A percentile compares a stretch with the other conserved stretches of the same genome.
Evolutionary conservation across 1,140 invertebrate species (phyloP).

Genomic region (Solenopsis invicta): DNA sequence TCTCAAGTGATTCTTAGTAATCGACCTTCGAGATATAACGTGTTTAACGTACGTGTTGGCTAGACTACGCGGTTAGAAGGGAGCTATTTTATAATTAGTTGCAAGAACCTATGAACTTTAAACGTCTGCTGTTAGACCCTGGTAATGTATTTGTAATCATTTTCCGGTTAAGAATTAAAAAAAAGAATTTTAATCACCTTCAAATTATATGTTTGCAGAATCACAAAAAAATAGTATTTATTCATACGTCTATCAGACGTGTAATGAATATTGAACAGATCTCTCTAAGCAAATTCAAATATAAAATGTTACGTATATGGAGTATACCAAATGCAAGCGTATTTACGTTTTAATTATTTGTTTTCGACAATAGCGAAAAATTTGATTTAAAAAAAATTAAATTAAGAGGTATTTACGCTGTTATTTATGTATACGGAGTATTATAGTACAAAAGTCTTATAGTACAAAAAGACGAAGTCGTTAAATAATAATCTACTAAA

Average conservation of each 20-base stretch:
- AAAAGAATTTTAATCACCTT: conserved; percentile 24
- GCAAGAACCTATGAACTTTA: conserved; percentile 63
- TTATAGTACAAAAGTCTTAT: background rate
- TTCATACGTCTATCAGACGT: background rate
- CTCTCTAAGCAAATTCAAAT: background rate
- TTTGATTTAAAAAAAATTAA: background rate
- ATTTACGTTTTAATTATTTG: conserved; percentile 15
- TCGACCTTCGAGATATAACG: conserved; percentile 41
- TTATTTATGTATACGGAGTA: background rate
- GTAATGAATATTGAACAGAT: conserved; percentile 21
- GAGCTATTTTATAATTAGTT: conserved; percentile 62
- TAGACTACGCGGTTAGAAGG: conserved; percentile 24
- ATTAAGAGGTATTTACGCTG: background rate
- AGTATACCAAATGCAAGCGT: background rate
- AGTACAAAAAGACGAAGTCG: background rate
- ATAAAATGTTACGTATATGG: conserved; percentile 2
- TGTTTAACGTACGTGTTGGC: conserved; percentile 20
- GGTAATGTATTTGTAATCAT: conserved; percentile 52
- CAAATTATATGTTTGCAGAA: conserved; percentile 43
- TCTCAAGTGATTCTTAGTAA: conserved; percentile 31
- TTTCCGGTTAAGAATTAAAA: conserved; percentile 15
- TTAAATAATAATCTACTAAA: background rate
- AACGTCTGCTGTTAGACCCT: conserved; percentile 42
- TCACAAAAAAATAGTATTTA: conserved; percentile 34
- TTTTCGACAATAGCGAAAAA: background rate